A percentile compares a stretch with the other conserved stretches of the same genome.
Evolutionary conservation across 2,113 vertebrate species (phyloP).

Genomic region (Chinchilla lanigera): DNA sequence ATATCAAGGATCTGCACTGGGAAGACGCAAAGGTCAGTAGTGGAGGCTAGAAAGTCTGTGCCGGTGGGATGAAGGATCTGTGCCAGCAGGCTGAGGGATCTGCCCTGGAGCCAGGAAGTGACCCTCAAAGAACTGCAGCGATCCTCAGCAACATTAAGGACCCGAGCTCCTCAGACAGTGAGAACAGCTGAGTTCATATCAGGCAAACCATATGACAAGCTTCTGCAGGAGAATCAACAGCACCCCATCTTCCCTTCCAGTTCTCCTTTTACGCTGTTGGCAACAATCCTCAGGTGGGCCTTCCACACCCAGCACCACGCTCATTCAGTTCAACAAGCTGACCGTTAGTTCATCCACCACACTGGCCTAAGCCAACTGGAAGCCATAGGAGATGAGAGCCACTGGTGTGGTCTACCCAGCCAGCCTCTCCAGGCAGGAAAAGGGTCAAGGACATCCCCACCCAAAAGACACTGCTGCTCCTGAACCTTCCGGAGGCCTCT

Average conservation of each 20-base stretch:
- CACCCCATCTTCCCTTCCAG: not conserved
- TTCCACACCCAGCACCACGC: not conserved
- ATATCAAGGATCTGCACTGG: not conserved
- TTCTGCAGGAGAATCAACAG: not conserved
- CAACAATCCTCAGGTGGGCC: not conserved
- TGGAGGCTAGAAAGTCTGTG: too few species aligned
- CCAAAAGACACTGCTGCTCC: not conserved
- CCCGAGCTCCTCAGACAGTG: not conserved
- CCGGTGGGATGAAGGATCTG: too few species aligned
- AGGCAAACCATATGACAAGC: not conserved
- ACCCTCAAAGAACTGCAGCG: not conserved
- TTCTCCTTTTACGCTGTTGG: not conserved
- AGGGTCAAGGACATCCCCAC: fast-evolving
- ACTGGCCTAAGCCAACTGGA: not conserved
- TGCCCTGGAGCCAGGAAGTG: not conserved
- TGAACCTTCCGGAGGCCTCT: not conserved
- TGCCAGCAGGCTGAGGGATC: too few species aligned
- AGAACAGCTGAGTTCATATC: not conserved
- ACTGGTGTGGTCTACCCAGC: too few species aligned
- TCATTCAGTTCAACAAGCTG: not conserved
- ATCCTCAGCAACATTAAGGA: too few species aligned
- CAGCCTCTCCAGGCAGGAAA: not conserved
- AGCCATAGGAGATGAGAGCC: not conserved
- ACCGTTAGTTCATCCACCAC: not conserved
- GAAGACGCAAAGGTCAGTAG: too few species aligned